phyloP scores from a whole-genome alignment of 2,888 invertebrate species.

The Idaea straminata region DNA sequence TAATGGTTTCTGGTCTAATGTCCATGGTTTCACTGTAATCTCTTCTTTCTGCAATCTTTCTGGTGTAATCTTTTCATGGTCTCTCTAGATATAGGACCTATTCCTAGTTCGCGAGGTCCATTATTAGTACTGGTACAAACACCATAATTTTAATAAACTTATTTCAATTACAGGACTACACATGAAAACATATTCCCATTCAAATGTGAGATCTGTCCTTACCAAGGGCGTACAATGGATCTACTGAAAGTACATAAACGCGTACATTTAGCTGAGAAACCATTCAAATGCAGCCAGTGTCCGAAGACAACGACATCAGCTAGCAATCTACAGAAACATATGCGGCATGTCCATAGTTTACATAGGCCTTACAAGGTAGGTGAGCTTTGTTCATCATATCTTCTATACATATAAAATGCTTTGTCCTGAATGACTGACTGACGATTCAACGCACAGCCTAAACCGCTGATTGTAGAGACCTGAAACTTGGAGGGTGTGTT shows the following conservation, averaged over 20 bases:
- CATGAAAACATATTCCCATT: constrained; percentile 68
- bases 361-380: constrained; percentile 65
- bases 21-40: no score
- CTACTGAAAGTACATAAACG: constrained; percentile 67
- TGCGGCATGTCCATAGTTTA: constrained; percentile 67
- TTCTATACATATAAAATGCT: background rate
- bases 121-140: no score
- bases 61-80: no score
- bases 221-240: constrained; percentile 66
- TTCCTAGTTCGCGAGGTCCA: no score
- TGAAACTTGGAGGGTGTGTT: no score
- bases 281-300: constrained; percentile 66
- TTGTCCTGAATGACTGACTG: no score
- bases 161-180: constrained; percentile 27
- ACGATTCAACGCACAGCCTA: no score
- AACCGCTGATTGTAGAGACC: no score
- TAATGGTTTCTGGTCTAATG: no score
- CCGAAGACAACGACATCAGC: constrained; percentile 64
- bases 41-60: no score
- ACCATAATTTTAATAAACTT: no score
- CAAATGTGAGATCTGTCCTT: constrained; percentile 68
- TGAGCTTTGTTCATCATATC: background rate
- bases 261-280: constrained; percentile 63
- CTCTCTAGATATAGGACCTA: no score
- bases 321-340: constrained; percentile 68